Percentiles rank a stretch among this genome's conserved stretches.
Evolutionary conservation across 2,888 invertebrate species (phyloP).

Genomic region (Tineola bisselliella): DNA sequence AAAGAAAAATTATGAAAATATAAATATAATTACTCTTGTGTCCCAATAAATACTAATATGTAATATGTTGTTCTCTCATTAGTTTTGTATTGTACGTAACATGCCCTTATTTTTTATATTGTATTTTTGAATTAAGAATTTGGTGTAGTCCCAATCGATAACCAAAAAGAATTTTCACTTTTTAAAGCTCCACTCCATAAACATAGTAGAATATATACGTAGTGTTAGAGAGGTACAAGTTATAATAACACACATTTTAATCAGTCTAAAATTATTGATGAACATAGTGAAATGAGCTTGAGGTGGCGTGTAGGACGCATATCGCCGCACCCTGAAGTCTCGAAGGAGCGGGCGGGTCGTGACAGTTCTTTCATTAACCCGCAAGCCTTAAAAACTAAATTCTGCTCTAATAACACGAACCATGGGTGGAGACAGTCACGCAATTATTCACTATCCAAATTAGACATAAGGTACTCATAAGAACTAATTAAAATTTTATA

Average conservation of each 20-base stretch:
- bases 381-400: conserved; percentile 51
- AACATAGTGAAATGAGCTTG: conserved; percentile 2
- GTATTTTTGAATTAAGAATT: too few relatives aligned
- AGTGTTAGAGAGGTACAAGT: too few relatives aligned
- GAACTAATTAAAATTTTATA: conserved; percentile 10
- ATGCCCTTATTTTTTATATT: too few relatives aligned
- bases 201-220: too few relatives aligned
- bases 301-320: conserved; percentile 27
- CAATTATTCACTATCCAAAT: conserved; percentile 30
- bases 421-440: conserved; percentile 57
- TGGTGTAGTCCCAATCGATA: too few relatives aligned
- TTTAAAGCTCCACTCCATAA: too few relatives aligned
- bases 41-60: too few relatives aligned
- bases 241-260: not conserved
- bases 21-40: too few relatives aligned
- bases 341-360: conserved; percentile 58
- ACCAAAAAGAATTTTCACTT: too few relatives aligned
- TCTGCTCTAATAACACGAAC: conserved; percentile 48
- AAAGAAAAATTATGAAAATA: too few relatives aligned
- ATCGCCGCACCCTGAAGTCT: conserved; percentile 36
- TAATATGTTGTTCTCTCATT: too few relatives aligned
- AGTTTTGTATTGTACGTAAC: too few relatives aligned
- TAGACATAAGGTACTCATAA: not conserved
- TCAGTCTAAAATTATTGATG: conserved; percentile 9
- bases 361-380: conserved; percentile 47